A percentile compares a stretch with the other conserved stretches of the same genome.
These are phyloP conservation scores for Myopa tessellatipennis DNA, from an alignment of 2,888 invertebrate genomes.

Conservation along the genomic window DNA sequence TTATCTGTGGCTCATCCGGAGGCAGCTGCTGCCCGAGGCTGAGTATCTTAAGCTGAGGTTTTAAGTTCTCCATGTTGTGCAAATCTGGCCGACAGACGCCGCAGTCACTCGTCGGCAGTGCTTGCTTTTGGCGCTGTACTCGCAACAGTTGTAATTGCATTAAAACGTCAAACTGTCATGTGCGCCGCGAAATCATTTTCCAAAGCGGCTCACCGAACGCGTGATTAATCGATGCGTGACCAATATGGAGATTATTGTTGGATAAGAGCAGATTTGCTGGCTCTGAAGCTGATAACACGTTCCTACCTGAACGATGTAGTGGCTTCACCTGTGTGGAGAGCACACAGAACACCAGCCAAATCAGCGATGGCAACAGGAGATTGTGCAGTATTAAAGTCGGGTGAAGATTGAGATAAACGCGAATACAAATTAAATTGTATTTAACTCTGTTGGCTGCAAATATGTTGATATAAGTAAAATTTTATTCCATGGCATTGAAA, in stretches of 20 bases:
- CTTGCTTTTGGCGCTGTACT: slow-evolving; percentile 21
- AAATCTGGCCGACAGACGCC: slow-evolving; percentile 10
- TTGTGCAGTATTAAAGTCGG: too few species aligned
- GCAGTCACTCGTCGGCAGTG: slow-evolving; percentile 20
- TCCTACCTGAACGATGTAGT: neutral
- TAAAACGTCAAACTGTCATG: slow-evolving; percentile 49
- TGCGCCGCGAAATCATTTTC: slow-evolving; percentile 46
- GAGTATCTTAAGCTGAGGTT: slow-evolving; percentile 12
- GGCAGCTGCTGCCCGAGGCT: slow-evolving; percentile 7
- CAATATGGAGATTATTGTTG: neutral
- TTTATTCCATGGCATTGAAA: too few species aligned
- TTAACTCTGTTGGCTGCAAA: neutral
- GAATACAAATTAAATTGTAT: too few species aligned
- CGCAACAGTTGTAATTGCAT: slow-evolving; percentile 45
- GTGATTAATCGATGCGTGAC: slow-evolving; percentile 21
- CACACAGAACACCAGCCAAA: too few species aligned
- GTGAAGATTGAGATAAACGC: too few species aligned
- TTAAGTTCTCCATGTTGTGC: slow-evolving; percentile 31
- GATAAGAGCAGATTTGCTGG: slow-evolving; percentile 2
- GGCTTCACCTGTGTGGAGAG: too few species aligned
- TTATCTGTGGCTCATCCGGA: slow-evolving; percentile 7
- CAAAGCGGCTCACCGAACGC: slow-evolving; percentile 31
- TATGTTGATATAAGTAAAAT: too few species aligned
- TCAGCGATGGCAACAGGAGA: too few species aligned
- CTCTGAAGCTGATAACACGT: neutral